Conservation (phyloP, 2,113 vertebrate genomes). For the Nannospalax galili region DNA sequence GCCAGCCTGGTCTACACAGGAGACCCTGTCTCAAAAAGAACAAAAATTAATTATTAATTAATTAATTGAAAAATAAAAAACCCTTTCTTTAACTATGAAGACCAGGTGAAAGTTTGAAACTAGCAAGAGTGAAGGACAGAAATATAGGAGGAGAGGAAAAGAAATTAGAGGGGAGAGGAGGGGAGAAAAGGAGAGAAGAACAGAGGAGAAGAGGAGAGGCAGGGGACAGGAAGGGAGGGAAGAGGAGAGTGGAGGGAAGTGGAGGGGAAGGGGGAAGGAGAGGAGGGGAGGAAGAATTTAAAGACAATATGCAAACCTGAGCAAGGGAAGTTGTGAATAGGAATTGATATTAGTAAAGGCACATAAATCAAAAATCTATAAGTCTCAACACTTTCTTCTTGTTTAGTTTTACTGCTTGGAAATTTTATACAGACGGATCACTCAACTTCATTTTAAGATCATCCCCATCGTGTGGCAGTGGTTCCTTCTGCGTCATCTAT, state of each 20-base stretch:
- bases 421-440: no score
- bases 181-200: not conserved
- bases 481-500: no score
- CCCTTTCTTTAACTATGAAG: constrained; percentile 24
- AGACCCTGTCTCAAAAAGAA: no score
- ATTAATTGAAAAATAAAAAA: no score
- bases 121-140: not conserved
- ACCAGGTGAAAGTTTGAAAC: not conserved
- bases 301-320: not conserved
- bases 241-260: not conserved
- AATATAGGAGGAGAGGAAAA: not conserved
- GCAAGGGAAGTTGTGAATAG: not conserved
- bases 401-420: not conserved
- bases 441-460: not conserved
- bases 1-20: no score
- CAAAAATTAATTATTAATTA: no score
- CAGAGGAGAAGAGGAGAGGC: no score
- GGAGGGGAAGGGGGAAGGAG: no score
- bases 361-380: no score
- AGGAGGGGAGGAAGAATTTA: not conserved
- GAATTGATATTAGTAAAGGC: not conserved
- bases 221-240: no score
- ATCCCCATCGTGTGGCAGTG: not conserved
- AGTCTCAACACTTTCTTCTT: not conserved
- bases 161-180: rapidly evolving